phyloP scores from a whole-genome alignment of 2,797 vertebrate genomes.

The Sebastes hopkinsi region DNA sequence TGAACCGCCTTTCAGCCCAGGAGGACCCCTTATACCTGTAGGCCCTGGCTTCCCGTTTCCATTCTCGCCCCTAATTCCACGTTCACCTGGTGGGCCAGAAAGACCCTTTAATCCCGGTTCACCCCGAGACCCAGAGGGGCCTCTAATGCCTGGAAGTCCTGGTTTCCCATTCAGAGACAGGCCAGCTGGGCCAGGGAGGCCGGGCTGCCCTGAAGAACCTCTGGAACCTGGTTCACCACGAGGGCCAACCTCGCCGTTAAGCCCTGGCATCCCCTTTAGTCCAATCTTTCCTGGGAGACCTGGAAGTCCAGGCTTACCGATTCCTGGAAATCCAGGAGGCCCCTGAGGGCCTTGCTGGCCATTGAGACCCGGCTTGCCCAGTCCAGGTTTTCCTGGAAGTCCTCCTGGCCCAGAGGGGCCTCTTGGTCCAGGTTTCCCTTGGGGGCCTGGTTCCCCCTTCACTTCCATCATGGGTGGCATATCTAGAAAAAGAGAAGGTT shows the following conservation, averaged over 20 bases:
- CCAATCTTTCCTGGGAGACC: slow-evolving; percentile 94
- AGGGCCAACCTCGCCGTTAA: slow-evolving; percentile 89
- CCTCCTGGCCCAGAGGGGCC: slow-evolving; percentile 91
- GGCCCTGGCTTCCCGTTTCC: slow-evolving; percentile 92
- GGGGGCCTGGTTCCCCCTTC: slow-evolving; percentile 95
- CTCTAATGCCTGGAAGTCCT: slow-evolving; percentile 89
- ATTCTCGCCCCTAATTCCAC: slow-evolving; percentile 92
- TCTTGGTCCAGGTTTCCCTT: slow-evolving; percentile 93
- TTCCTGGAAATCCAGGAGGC: slow-evolving; percentile 91
- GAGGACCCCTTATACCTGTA: slow-evolving; percentile 83
- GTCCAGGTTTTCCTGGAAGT: slow-evolving; percentile 93
- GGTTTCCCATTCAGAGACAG: slow-evolving; percentile 95
- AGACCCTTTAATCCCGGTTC: slow-evolving; percentile 91
- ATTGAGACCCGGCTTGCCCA: slow-evolving; percentile 93
- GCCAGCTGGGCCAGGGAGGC: slow-evolving; percentile 93
- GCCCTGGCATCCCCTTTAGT: slow-evolving; percentile 89
- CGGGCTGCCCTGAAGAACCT: slow-evolving; percentile 91
- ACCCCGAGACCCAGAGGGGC: slow-evolving; percentile 88
- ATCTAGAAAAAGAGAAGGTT: slow-evolving; percentile 78
- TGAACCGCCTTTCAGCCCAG: slow-evolving; percentile 83
- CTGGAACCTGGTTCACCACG: slow-evolving; percentile 92
- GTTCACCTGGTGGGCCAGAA: slow-evolving; percentile 86
- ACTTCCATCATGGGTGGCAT: slow-evolving; percentile 92
- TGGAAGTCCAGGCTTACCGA: slow-evolving; percentile 94
- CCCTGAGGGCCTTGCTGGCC: slow-evolving; percentile 93